Evolutionary conservation across 2,888 invertebrate species (phyloP).

Genomic region (Leptarthrus brevirostris): DNA sequence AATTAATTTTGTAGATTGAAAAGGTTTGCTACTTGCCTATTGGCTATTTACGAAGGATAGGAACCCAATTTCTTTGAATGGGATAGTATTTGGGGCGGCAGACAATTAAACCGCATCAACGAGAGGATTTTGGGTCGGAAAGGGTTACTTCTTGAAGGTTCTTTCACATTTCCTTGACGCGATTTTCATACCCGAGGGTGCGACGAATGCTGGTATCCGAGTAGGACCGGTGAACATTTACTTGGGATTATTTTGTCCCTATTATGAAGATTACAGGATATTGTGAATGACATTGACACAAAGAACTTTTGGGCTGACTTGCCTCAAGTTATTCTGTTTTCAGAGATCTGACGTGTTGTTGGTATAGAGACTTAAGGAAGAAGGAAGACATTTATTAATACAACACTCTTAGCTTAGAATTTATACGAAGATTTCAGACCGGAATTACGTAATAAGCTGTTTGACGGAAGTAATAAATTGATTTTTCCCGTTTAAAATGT

Average conservation of each 20-base stretch:
- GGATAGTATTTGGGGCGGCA: constrained; percentile 23
- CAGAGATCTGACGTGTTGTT: not conserved
- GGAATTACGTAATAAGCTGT: constrained; percentile 39
- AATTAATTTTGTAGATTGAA: constrained; percentile 46
- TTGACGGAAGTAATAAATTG: constrained; percentile 31
- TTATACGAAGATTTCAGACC: constrained; percentile 38
- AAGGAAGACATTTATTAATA: not conserved
- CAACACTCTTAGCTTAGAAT: constrained; percentile 7
- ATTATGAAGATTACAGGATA: constrained; percentile 41
- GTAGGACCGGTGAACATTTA: constrained; percentile 31
- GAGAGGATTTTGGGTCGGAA: constrained; percentile 9
- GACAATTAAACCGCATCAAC: constrained; percentile 34
- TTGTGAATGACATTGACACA: constrained; percentile 38
- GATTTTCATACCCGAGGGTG: not conserved
- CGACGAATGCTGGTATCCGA: not conserved
- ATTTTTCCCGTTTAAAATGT: constrained; percentile 40
- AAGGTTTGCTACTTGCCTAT: constrained; percentile 34
- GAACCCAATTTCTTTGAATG: not conserved
- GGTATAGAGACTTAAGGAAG: too few species aligned
- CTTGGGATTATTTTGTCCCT: constrained; percentile 44
- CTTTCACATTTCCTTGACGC: not conserved
- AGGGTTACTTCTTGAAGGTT: constrained; percentile 28
- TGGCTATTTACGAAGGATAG: constrained; percentile 37
- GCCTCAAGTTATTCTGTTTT: not conserved
- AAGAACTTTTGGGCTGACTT: not conserved